Base-by-base conservation (phyloP, 2,113 vertebrate genomes). In the Alligator sinensis region DNA sequence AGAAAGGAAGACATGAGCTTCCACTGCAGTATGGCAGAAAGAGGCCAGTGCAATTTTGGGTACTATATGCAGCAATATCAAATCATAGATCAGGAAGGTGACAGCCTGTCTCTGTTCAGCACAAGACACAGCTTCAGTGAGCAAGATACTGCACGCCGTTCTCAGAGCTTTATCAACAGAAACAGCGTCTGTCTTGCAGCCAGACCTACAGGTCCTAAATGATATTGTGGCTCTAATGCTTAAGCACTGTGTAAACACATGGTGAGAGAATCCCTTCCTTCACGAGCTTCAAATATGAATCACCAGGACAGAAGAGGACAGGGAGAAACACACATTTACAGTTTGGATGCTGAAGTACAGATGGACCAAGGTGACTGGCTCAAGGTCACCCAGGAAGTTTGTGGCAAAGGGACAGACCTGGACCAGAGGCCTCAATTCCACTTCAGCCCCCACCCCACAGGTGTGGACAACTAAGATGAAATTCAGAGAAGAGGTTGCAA, bases 141-240 rank as follows among this genome's bases (percentile, higher is more conserved):
- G 27, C 0, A 0, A 5, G 27, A 70, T 1, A 4, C 72, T 87
- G 78, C 47, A 27, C 22, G 57, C 27, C 0, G 0, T 10, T 4
- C 27, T n/a, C 1, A 7, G 85, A 57, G 14, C 15, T 79, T 5
- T 2, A 1, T 30, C 34, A 38, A 64, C 34, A 82, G 10, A 54
- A 1, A 12, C 21, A 0, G 0, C 4, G n/a, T 11, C 38, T 64
- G 30, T 74, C 38, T 60, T 63, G 28, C 9, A 5, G 2, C 22
- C 38, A 79, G 28, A 86, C 57, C 83, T 64, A 60, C 18, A 38
- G 19, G 38, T n/a, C 68, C 9, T 11, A 34, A 47, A 4, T 38
- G 34, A 74, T 9, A 21, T n/a, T 74, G 21, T 6, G 21, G 34
- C 34, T 22, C 21, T 34, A 47, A 2, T 74, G 70, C 30, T 22